These are phyloP conservation scores for Xyliphius kryptos DNA, from an alignment of 2,113 vertebrate species.

Conservation along the genomic window DNA sequence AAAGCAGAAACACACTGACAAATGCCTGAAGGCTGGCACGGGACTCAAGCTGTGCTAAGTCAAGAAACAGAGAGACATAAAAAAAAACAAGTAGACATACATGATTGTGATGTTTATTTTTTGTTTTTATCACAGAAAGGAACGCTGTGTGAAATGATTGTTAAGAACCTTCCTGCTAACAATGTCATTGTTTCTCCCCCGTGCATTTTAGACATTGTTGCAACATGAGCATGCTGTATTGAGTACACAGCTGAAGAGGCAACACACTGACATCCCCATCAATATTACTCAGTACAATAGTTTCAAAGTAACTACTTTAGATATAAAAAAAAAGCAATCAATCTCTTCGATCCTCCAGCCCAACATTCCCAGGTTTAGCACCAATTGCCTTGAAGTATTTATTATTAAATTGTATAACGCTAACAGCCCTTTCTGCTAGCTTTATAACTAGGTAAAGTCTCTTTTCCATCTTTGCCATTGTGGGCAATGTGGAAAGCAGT, in stretches of 20 bases:
- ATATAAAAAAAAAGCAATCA: too few species aligned
- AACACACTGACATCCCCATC: slow-evolving; percentile 34
- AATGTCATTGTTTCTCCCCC: slow-evolving; percentile 14
- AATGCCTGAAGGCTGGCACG: slow-evolving; percentile 13
- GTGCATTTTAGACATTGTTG: slow-evolving; percentile 5
- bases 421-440: slow-evolving; percentile 37
- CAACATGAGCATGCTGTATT: slow-evolving; percentile 1
- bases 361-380: slow-evolving; percentile 44
- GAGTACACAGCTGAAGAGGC: slow-evolving; percentile 41
- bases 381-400: slow-evolving; percentile 42
- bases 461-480: slow-evolving; percentile 13
- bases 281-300: slow-evolving; percentile 34
- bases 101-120: neutral
- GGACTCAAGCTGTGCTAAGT: slow-evolving; percentile 9
- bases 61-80: slow-evolving; percentile 5
- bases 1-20: slow-evolving; percentile 20
- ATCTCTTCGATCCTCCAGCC: slow-evolving; percentile 36
- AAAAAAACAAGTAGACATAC: slow-evolving; percentile 12
- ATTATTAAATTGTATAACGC: slow-evolving; percentile 41
- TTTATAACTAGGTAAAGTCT: slow-evolving; percentile 28
- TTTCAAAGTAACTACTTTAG: slow-evolving; percentile 38
- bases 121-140: too few species aligned
- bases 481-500: slow-evolving; percentile 13
- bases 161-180: neutral
- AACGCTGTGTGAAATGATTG: too few species aligned